phyloP scores from a whole-genome alignment of 2,113 vertebrate species.

The Delphinus delphis region DNA sequence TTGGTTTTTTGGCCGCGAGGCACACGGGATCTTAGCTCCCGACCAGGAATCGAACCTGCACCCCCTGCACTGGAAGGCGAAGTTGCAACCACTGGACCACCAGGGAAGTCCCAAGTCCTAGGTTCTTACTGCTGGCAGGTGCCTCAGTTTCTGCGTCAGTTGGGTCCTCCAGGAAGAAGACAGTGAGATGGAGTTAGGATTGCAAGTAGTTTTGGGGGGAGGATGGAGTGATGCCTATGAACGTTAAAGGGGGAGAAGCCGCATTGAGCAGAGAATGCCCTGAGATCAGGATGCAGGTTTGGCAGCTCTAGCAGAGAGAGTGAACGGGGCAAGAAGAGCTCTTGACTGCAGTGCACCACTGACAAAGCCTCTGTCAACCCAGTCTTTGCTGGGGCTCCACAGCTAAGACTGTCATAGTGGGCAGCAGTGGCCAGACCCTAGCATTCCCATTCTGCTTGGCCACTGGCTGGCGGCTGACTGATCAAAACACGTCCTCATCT shows the following conservation, averaged over 20 bases:
- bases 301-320: not conserved
- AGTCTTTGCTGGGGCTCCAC: not conserved
- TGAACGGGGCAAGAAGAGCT: not conserved
- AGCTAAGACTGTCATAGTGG: not conserved
- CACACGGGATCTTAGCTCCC: no score
- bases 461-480: no score
- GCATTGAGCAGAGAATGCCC: not conserved
- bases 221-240: not conserved
- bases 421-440: not conserved
- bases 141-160: not conserved
- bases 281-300: not conserved
- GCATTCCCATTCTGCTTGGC: no score
- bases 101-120: no score
- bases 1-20: no score
- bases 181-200: not conserved
- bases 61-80: no score
- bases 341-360: not conserved
- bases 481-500: fast-evolving
- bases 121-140: not conserved
- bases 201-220: not conserved
- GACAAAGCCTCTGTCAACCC: not conserved
- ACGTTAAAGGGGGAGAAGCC: not conserved
- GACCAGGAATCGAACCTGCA: no score
- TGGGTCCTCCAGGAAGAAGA: not conserved
- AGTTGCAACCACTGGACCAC: no score